Evolutionary conservation across 2,113 vertebrate species (phyloP).

Genomic region (Zapus hudsonius): DNA sequence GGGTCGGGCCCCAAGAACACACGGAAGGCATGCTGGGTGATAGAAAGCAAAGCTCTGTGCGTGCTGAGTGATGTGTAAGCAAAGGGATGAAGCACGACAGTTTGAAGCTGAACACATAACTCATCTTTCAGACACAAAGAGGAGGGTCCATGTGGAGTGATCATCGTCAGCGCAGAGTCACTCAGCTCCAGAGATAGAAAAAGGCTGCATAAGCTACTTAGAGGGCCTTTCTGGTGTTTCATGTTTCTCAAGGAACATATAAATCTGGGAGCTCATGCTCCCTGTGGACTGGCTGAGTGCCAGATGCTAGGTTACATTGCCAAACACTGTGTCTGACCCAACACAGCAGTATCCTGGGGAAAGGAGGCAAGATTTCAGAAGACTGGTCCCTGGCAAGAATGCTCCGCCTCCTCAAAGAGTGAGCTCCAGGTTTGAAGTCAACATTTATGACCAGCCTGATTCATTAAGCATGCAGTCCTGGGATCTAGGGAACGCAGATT

Average conservation of each 20-base stretch:
- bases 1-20: neutral
- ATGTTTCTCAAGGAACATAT: neutral
- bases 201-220: constrained; percentile 45
- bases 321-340: constrained; percentile 4
- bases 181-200: neutral
- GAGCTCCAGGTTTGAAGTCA: constrained; percentile 57
- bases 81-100: neutral
- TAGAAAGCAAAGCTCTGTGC: neutral
- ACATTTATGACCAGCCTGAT: constrained; percentile 1
- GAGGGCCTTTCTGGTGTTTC: constrained; percentile 34
- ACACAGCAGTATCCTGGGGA: neutral
- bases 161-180: neutral
- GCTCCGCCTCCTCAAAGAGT: constrained; percentile 16
- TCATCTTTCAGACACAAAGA: neutral
- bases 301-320: neutral
- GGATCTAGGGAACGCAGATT: neutral
- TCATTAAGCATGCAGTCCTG: neutral
- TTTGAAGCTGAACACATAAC: neutral
- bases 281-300: neutral
- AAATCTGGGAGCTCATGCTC: constrained; percentile 47
- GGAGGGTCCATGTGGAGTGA: neutral
- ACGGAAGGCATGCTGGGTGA: neutral
- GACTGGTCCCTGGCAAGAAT: neutral
- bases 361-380: neutral
- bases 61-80: neutral